Base-by-base conservation (phyloP, 2,888 invertebrate species). In the Alsophila aescularia region DNA sequence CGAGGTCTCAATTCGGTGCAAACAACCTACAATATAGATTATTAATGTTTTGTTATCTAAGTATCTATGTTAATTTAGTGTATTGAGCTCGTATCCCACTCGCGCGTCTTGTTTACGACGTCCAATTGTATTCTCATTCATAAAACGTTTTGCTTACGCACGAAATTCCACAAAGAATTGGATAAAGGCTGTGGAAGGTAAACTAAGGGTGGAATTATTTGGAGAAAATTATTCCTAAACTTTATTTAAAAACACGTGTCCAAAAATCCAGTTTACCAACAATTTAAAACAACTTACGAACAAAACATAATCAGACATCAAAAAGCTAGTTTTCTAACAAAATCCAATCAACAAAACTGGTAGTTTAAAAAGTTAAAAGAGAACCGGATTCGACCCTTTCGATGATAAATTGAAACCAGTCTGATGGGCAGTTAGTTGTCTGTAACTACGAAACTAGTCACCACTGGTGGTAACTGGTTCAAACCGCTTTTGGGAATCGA, bases 301-400 rank as follows among this genome's bases (percentile, higher is more conserved):
- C 40, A 57, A 57, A 29, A 27, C 13, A 42, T 52, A 54, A 50
- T 32, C 13, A 21, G 45, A 41, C 14, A 24, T 10, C 31, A 8
- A 8, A 58, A 57, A 56, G 49, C 61, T 24, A 47, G 61, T 64
- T 64, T 56, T 50, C 4, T 12, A 53, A 57, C 50, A 47, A 54
- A 56, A 52, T 52, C 35, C 14, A 27, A 32, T 39, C 36, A 45
- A 12, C 15, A 27, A 16, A 31, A 40, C 39, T 4, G 16, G 27
- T 42, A 31, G 18, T 57, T 60, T 51, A 1, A 24, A 24, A 5
- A 7, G 5, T 21, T 21, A 48, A 52, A 52, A 51, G 35, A 44
- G 42, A 63, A 60, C 63, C 56, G 53, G 63, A 50, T 57, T 43
- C 34, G 45, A 52, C 63, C 60, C 58, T 56, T 54, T 53, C 15